Conservation (phyloP, 2,888 invertebrate species). For the Pandemis corylana region DNA sequence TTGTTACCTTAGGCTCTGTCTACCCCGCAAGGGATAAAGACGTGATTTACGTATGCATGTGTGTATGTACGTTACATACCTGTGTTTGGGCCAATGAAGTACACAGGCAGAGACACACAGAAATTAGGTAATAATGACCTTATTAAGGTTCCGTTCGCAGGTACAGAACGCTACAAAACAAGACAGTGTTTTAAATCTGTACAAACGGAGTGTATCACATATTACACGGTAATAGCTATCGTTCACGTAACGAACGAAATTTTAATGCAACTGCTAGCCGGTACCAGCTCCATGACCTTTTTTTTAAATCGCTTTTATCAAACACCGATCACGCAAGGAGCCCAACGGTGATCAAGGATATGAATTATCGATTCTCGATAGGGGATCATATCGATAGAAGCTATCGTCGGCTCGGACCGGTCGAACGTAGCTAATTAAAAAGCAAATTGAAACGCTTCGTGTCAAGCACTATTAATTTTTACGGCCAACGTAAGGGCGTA, state of each 20-base stretch:
- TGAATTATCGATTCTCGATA: conserved; percentile 54
- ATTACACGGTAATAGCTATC: not conserved
- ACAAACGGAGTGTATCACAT: not conserved
- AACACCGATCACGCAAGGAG: conserved; percentile 16
- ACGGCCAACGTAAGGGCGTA: conserved; percentile 66
- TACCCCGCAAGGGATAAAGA: too few species aligned
- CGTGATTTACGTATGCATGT: too few species aligned
- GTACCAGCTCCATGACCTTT: not conserved
- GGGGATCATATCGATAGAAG: conserved; percentile 49
- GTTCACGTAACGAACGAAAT: not conserved
- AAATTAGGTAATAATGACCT: too few species aligned
- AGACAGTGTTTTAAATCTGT: not conserved
- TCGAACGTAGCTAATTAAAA: conserved; percentile 66
- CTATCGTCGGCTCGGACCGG: conserved; percentile 51
- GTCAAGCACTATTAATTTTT: conserved; percentile 77
- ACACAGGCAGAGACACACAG: too few species aligned
- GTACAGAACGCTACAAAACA: too few species aligned
- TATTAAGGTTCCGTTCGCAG: too few species aligned
- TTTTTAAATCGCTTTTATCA: not conserved
- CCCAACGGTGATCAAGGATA: conserved; percentile 31
- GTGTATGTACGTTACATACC: too few species aligned
- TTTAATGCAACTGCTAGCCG: not conserved
- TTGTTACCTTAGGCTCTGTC: too few species aligned
- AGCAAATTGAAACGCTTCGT: conserved; percentile 72
- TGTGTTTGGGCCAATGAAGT: too few species aligned